Conservation (phyloP, 92 coral and sea anemone species). For the Pocillopora meandrina region DNA sequence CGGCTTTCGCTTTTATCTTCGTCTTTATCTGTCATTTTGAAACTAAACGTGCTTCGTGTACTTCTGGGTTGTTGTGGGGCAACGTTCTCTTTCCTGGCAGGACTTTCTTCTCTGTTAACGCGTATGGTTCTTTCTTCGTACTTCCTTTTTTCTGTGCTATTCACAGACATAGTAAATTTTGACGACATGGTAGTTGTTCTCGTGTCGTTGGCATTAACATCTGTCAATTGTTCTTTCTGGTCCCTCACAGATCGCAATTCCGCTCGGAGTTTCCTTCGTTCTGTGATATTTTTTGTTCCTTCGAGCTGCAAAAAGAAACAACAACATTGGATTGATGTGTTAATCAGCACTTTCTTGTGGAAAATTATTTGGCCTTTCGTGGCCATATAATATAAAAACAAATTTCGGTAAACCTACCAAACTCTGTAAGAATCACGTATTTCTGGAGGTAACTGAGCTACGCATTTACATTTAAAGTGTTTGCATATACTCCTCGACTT, state of each 20-base stretch:
- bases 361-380: not conserved
- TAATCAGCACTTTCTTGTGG: not conserved
- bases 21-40: slow-evolving; percentile 63
- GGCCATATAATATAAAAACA: not conserved
- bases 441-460: too few species aligned
- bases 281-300: slow-evolving; percentile 81
- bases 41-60: slow-evolving; percentile 75
- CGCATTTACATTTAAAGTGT: too few species aligned
- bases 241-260: slow-evolving; percentile 80
- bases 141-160: slow-evolving; percentile 42
- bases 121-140: slow-evolving; percentile 43
- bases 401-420: too few species aligned
- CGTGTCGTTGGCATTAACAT: slow-evolving; percentile 68
- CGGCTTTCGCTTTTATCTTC: slow-evolving; percentile 15
- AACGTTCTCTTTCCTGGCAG: slow-evolving; percentile 48
- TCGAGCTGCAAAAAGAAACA: slow-evolving; percentile 72
- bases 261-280: slow-evolving; percentile 89
- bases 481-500: too few species aligned
- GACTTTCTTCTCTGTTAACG: slow-evolving; percentile 43
- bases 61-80: slow-evolving; percentile 49
- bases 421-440: too few species aligned
- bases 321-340: not conserved
- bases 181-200: slow-evolving; percentile 48
- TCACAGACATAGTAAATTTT: slow-evolving; percentile 54
- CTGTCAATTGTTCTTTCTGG: slow-evolving; percentile 75